Evolutionary conservation across 2,797 vertebrate species (phyloP).

Genomic region (Botia kubotai): DNA sequence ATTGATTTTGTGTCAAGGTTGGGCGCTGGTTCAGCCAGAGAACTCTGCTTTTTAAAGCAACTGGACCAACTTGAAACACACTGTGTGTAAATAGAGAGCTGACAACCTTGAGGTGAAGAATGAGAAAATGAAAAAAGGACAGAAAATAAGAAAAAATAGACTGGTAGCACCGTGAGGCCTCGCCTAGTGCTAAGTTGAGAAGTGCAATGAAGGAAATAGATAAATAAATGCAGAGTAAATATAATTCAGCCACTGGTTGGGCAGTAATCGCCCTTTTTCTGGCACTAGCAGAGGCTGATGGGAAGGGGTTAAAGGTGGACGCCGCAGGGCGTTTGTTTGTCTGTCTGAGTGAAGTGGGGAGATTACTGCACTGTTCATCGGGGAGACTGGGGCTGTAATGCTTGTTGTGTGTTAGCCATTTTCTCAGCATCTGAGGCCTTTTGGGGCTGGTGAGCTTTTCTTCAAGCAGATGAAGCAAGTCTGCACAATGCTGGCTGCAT

Average conservation of each 20-base stretch:
- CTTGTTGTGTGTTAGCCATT: slow-evolving; percentile 49
- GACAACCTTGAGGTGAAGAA: slow-evolving; percentile 80
- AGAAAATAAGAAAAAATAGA: slow-evolving; percentile 34
- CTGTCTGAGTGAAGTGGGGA: slow-evolving; percentile 72
- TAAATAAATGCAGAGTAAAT: slow-evolving; percentile 59
- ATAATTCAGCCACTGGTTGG: slow-evolving; percentile 35
- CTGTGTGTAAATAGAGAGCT: slow-evolving; percentile 75
- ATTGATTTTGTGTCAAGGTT: slow-evolving; percentile 89
- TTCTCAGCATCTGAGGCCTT: slow-evolving; percentile 47
- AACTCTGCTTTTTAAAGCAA: slow-evolving; percentile 82
- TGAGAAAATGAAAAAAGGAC: slow-evolving; percentile 39
- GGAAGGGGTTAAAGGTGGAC: slow-evolving; percentile 45
- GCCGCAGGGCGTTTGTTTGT: slow-evolving; percentile 62
- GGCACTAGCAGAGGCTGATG: slow-evolving; percentile 17
- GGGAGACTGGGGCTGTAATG: slow-evolving; percentile 60
- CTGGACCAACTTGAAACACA: slow-evolving; percentile 81
- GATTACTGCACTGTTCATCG: slow-evolving; percentile 69
- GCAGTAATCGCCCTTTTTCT: slow-evolving; percentile 26
- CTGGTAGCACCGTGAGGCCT: slow-evolving; percentile 41
- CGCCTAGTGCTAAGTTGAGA: slow-evolving; percentile 62
- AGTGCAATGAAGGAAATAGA: slow-evolving; percentile 73
- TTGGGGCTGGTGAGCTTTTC: slow-evolving; percentile 49
- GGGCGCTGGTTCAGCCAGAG: slow-evolving; percentile 83
- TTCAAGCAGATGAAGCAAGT: slow-evolving; percentile 44
- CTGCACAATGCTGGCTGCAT: slow-evolving; percentile 44